Percentiles rank a stretch among this genome's conserved stretches.
These are phyloP conservation scores for Melinaea marsaeus DNA, from an alignment of 2,888 invertebrate genomes.

Conservation along the genomic window DNA sequence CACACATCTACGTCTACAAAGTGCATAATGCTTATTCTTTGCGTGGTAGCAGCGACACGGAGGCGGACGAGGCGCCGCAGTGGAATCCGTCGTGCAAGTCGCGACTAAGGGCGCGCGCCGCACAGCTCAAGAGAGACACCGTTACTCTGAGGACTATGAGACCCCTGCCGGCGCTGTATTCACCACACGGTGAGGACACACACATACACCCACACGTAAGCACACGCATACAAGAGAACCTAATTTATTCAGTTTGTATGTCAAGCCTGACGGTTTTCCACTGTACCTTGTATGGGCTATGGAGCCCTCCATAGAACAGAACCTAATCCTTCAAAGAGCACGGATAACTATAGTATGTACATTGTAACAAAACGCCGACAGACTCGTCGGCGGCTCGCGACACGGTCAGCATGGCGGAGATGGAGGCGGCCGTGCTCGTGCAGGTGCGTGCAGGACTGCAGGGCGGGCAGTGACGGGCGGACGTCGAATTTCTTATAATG, in stretches of 20 bases:
- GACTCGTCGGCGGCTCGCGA: conserved; percentile 56
- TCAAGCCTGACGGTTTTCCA: too few species aligned
- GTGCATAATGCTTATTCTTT: too few species aligned
- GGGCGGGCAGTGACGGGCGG: conserved; percentile 48
- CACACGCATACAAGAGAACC: background rate
- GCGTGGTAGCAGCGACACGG: conserved; percentile 14
- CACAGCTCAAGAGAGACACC: conserved; percentile 86
- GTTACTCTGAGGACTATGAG: conserved; percentile 74
- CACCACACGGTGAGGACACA: conserved; percentile 54
- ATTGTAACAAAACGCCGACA: background rate
- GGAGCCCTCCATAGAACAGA: too few species aligned
- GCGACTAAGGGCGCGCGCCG: conserved; percentile 86
- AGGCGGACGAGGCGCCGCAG: conserved; percentile 23
- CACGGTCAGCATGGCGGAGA: conserved; percentile 83
- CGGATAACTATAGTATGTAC: too few species aligned
- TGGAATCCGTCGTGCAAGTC: conserved; percentile 84
- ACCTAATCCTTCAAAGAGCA: too few species aligned
- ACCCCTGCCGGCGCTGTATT: conserved; percentile 54
- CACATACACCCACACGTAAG: background rate
- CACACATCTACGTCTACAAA: too few species aligned
- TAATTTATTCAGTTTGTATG: background rate
- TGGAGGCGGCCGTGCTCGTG: conserved; percentile 93
- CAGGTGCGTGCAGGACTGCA: conserved; percentile 69
- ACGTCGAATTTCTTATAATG: background rate
- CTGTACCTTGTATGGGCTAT: too few species aligned